These are phyloP conservation scores for Theristicus caerulescens DNA, from an alignment of 2,113 vertebrate species.

Conservation along the genomic window DNA sequence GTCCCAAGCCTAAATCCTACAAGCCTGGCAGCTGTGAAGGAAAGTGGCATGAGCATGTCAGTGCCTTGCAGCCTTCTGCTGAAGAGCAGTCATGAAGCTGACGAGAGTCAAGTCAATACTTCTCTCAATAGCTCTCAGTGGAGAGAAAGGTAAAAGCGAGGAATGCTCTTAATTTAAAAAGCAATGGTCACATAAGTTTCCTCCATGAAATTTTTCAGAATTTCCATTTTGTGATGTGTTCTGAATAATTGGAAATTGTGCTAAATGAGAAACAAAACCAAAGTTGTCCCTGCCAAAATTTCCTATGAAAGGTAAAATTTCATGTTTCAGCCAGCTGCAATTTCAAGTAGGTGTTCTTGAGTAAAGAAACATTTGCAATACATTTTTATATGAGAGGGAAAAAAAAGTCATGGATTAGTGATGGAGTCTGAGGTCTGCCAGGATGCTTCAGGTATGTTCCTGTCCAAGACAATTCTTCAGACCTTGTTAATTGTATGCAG, in stretches of 20 bases:
- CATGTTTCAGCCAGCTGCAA: not conserved
- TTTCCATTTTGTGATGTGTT: constrained; percentile 27
- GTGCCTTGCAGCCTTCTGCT: not conserved
- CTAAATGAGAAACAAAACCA: not conserved
- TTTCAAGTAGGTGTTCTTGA: not conserved
- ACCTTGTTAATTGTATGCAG: not conserved
- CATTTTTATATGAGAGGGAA: not conserved
- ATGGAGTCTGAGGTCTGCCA: not conserved
- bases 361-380: not conserved
- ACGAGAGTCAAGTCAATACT: not conserved
- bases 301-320: constrained; percentile 1
- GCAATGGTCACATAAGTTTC: not conserved
- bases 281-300: not conserved
- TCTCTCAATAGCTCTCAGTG: not conserved
- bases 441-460: not conserved
- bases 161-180: not conserved
- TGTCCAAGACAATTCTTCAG: not conserved
- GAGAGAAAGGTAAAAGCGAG: not conserved
- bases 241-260: not conserved
- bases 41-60: not conserved
- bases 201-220: not conserved
- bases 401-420: not conserved
- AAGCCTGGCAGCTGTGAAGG: not conserved
- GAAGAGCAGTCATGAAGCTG: not conserved
- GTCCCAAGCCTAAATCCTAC: not conserved